A percentile compares a stretch with the other conserved stretches of the same genome.
phyloP scores from a whole-genome alignment of 2,113 vertebrate genomes.

The Zosterops lateralis region DNA sequence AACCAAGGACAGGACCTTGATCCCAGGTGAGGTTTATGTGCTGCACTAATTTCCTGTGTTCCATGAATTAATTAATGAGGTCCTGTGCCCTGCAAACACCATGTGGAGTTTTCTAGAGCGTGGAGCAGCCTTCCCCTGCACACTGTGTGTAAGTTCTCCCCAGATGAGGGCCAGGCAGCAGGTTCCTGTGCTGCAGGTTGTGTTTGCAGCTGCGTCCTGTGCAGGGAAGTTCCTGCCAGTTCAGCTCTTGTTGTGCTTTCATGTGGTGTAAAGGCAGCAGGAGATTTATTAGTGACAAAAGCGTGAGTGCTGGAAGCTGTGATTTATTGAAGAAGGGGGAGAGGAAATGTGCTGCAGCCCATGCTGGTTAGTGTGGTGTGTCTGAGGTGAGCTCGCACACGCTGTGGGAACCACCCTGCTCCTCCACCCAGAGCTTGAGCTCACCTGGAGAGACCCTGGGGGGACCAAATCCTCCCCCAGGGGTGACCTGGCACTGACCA shows the following conservation, averaged over 20 bases:
- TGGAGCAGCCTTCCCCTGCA: accelerated
- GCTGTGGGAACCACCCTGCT: neutral
- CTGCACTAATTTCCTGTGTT: neutral
- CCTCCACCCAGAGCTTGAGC: neutral
- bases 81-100: neutral
- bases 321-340: conserved; percentile 31
- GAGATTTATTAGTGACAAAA: conserved; percentile 53
- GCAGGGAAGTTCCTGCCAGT: conserved; percentile 1
- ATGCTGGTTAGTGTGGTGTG: neutral
- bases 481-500: neutral
- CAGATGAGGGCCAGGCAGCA: neutral
- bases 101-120: accelerated
- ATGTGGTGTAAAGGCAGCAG: conserved; percentile 32
- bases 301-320: conserved; percentile 16
- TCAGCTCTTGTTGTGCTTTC: conserved; percentile 22
- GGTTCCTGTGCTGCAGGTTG: conserved; percentile 21
- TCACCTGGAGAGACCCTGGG: neutral
- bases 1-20: neutral
- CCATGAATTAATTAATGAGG: neutral
- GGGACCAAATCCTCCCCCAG: neutral
- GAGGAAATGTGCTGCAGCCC: conserved; percentile 16
- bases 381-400: neutral
- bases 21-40: neutral
- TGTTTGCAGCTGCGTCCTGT: conserved; percentile 19
- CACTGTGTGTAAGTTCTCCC: accelerated